Evolutionary conservation across 2,888 invertebrate genomes (phyloP).

Genomic region (Lacanobia wlatinum): DNA sequence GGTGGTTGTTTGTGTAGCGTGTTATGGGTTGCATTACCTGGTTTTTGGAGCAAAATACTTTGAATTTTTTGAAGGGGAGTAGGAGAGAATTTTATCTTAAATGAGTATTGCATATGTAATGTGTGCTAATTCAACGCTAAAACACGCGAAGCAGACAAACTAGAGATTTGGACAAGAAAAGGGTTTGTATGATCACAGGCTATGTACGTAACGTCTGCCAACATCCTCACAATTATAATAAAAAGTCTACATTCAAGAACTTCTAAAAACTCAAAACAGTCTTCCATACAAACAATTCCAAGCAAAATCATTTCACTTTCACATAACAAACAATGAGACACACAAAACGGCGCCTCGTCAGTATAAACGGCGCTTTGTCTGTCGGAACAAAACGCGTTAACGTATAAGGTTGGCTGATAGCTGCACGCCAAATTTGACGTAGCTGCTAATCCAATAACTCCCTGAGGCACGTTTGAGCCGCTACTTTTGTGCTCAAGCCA

Average conservation of each 20-base stretch:
- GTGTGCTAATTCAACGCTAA: no score
- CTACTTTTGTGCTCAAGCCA: constrained; percentile 50
- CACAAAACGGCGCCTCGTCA: constrained; percentile 2
- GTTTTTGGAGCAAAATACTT: constrained; percentile 6
- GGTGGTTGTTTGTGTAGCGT: constrained; percentile 14
- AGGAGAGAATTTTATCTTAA: no score
- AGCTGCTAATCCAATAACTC: constrained; percentile 60
- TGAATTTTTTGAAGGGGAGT: no score
- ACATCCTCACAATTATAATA: background rate
- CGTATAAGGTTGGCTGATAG: constrained; percentile 37
- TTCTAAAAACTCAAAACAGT: constrained; percentile 5
- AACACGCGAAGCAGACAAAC: no score
- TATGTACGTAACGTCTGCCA: no score
- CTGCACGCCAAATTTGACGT: constrained; percentile 58
- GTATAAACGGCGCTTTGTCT: constrained; percentile 1
- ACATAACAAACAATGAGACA: constrained; percentile 9
- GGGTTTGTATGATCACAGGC: no score
- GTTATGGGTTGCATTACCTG: constrained; percentile 30
- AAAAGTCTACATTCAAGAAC: background rate
- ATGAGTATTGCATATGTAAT: no score
- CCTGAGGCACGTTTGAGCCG: constrained; percentile 43
- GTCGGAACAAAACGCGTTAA: constrained; percentile 27
- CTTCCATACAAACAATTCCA: constrained; percentile 19
- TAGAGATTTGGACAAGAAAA: no score
- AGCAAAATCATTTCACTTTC: constrained; percentile 16